Conservation (phyloP, 2,113 vertebrate genomes). For the Chaetura pelagica region DNA sequence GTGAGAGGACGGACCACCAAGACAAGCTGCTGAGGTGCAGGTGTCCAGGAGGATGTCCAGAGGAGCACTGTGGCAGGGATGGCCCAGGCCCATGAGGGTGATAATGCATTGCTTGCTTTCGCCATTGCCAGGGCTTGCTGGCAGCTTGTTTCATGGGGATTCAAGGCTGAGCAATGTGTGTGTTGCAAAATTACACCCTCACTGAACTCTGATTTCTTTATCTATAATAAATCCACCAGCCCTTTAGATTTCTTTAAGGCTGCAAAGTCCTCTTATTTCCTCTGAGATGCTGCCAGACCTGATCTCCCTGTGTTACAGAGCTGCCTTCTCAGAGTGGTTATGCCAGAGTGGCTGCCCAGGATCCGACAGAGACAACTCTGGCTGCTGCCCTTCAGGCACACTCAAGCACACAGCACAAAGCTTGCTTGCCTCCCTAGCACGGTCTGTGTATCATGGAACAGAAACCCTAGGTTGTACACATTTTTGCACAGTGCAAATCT, state of each 20-base stretch:
- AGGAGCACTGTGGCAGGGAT: not conserved
- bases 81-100: not conserved
- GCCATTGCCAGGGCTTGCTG: not conserved
- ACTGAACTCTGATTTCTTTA: not conserved
- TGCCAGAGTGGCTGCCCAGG: not conserved
- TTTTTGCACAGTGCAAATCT: not conserved
- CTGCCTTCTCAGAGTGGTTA: not conserved
- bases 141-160: not conserved
- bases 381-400: not conserved
- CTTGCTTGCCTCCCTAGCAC: not conserved
- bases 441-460: not conserved
- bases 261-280: not conserved
- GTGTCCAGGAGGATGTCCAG: not conserved
- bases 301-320: accelerated
- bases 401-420: not conserved
- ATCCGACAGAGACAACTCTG: accelerated
- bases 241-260: not conserved
- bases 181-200: not conserved
- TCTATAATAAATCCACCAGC: not conserved
- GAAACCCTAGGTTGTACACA: accelerated
- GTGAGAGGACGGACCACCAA: not conserved
- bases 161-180: not conserved
- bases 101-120: not conserved
- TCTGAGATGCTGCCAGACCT: not conserved
- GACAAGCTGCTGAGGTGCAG: not conserved